Conservation (phyloP, 2,888 invertebrate genomes). For the Lamellibrachia satsuma region DNA sequence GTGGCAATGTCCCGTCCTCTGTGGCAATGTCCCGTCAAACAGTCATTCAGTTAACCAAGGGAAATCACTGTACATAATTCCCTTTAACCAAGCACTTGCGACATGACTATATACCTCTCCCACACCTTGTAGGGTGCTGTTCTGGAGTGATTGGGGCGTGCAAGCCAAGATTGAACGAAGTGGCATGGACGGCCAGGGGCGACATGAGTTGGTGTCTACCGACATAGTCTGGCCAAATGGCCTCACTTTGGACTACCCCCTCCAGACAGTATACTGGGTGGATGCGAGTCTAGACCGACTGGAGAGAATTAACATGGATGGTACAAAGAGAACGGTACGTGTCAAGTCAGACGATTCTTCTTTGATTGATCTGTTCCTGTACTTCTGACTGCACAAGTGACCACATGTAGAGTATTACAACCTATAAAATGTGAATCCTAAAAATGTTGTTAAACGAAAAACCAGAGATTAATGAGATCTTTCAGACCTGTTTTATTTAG, state of each 20-base stretch:
- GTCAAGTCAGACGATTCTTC: neutral
- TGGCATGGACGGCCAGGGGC: neutral
- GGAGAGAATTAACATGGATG: neutral
- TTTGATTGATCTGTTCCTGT: neutral
- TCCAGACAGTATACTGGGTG: neutral
- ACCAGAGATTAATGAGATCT: neutral
- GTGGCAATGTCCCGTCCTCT: too few species aligned
- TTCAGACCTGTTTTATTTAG: neutral
- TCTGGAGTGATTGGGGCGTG: neutral
- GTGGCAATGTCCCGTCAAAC: too few species aligned
- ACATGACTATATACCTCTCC: too few species aligned
- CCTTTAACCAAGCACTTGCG: too few species aligned
- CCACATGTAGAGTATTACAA: neutral
- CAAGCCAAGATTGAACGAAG: neutral
- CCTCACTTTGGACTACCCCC: neutral
- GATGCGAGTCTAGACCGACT: neutral
- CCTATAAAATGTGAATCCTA: neutral
- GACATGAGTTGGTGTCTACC: neutral
- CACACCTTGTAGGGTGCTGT: neutral
- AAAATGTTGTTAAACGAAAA: neutral
- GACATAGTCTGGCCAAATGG: neutral
- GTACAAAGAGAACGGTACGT: neutral
- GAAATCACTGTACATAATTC: too few species aligned
- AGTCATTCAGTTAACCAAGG: too few species aligned
- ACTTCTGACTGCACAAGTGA: neutral